Conservation (phyloP, 2,888 invertebrate genomes). For the Meiosimyza platycephala region DNA sequence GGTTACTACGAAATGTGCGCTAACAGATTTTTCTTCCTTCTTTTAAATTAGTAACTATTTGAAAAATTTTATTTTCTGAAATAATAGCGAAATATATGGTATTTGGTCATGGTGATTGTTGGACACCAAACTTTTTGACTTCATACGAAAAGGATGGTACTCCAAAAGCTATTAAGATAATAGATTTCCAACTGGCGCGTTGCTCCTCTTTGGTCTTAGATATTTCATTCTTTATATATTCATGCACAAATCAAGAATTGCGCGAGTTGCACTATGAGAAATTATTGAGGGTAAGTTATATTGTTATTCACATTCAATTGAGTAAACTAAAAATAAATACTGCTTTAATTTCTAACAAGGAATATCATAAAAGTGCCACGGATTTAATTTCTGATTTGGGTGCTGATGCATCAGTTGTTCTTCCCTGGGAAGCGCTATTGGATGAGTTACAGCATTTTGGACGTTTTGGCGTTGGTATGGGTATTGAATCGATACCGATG, state of each 20-base stretch:
- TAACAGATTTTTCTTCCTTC: not conserved
- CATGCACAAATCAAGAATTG: conserved; percentile 73
- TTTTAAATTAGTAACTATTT: not conserved
- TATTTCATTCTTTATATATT: conserved; percentile 70
- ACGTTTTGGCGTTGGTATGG: conserved; percentile 70
- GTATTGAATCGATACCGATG: conserved; percentile 70
- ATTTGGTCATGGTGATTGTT: conserved; percentile 79
- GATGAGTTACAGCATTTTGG: conserved; percentile 68
- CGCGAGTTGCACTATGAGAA: conserved; percentile 72
- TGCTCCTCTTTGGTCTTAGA: conserved; percentile 59
- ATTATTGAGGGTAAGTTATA: conserved; percentile 49
- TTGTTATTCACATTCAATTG: conserved; percentile 56
- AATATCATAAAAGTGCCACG: conserved; percentile 72
- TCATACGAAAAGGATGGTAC: conserved; percentile 59
- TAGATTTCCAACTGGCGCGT: conserved; percentile 77
- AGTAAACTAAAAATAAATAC: not conserved
- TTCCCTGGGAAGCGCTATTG: conserved; percentile 57
- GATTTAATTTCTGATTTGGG: conserved; percentile 72
- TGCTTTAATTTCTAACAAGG: conserved; percentile 51
- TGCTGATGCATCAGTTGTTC: conserved; percentile 71
- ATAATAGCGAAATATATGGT: conserved; percentile 68
- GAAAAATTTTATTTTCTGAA: conserved; percentile 20
- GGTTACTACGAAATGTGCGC: conserved; percentile 56
- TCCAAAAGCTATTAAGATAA: conserved; percentile 68
- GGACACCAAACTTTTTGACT: conserved; percentile 80